These are phyloP conservation scores for Sabatieria punctata DNA, from an alignment of 2,888 invertebrate genomes.

Conservation along the genomic window DNA sequence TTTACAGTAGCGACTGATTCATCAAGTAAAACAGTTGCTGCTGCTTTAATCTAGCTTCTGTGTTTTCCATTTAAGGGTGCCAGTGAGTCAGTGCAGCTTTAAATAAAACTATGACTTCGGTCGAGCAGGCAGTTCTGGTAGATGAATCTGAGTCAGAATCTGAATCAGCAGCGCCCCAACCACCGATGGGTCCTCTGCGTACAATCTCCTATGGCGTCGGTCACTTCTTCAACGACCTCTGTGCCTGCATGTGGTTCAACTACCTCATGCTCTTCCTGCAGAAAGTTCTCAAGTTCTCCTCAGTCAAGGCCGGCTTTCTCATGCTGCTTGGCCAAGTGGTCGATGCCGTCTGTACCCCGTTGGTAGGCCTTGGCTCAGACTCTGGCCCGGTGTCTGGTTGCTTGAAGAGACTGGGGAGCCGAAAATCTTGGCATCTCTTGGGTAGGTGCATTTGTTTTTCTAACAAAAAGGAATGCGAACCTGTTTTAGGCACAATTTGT, in stretches of 20 bases:
- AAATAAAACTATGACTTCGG: no score
- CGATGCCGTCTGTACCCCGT: slow-evolving; percentile 65
- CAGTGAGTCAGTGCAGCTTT: no score
- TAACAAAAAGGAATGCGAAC: no score
- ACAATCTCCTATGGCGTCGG: no score
- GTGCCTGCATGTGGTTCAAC: slow-evolving; percentile 82
- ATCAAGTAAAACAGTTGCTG: no score
- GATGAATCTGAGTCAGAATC: no score
- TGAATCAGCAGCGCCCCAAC: no score
- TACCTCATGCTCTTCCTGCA: slow-evolving; percentile 64
- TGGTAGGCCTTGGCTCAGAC: slow-evolving; percentile 63
- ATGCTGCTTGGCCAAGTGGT: slow-evolving; percentile 57
- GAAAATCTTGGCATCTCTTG: slow-evolving; percentile 74
- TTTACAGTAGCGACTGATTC: no score
- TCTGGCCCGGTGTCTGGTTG: slow-evolving; percentile 46
- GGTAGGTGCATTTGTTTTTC: slow-evolving; percentile 46
- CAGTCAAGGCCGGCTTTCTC: slow-evolving; percentile 40
- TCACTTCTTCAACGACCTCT: slow-evolving; percentile 74
- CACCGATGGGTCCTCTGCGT: no score
- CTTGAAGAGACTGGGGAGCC: slow-evolving; percentile 48
- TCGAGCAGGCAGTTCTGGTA: no score
- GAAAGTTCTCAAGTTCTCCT: slow-evolving; percentile 39
- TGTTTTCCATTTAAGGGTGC: no score
- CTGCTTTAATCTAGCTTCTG: no score
- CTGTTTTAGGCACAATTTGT: slow-evolving; percentile 40